Evolutionary conservation across 2,797 vertebrate species (phyloP), one percentile per base, ranked within the genome.

Genomic region (Malurus leucopterus): DNA sequence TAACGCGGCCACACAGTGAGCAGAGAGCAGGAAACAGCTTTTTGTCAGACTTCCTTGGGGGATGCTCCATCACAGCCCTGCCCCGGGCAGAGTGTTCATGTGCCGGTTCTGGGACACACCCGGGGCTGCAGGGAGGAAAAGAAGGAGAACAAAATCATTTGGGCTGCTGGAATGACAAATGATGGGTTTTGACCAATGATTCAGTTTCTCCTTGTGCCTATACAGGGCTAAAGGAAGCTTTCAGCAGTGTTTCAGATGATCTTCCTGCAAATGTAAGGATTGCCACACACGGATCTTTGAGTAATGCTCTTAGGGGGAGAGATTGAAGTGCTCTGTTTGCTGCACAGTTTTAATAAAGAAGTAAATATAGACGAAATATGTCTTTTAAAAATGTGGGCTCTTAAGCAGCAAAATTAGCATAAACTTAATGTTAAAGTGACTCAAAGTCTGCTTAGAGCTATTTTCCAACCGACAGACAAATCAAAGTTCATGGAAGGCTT

Each of bases 1-100:
- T 65, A 68, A 64, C 30, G 71, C 24, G 81, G 54, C 69, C 44
- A 13, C 68, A 36, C 15, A 15, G 51, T 30, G 24, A 36, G 77
- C 57, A 53, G 68, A 70, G 82, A 71, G 57, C 88, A 91, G 94
- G 93, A 95, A 95, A 7, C 70, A 87, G 79, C 82, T 90, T 81
- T 71, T 54, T 59, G 82, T 72, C 84, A 46, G 30, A 3, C 44
- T 95, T 95, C 88, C 88, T 65, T 76, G 74, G 43, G 38, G 41
- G 55, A 44, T 77, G 65, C 91, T 86, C 88, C 82, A 57, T 62
- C 81, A 36, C 38, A 49, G 8, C 53, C 1, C 32, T 55, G 16
- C 34, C 47, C 69, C 62, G 38, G 63, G 29, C 32, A 18, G 27
- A 50, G 21, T 1, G 2, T 13, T 41, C 6, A 13, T 51, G 82